A percentile compares a stretch with the other conserved stretches of the same genome.
These are phyloP conservation scores for Synchiropus splendidus DNA, from an alignment of 2,113 vertebrate species.

Conservation along the genomic window DNA sequence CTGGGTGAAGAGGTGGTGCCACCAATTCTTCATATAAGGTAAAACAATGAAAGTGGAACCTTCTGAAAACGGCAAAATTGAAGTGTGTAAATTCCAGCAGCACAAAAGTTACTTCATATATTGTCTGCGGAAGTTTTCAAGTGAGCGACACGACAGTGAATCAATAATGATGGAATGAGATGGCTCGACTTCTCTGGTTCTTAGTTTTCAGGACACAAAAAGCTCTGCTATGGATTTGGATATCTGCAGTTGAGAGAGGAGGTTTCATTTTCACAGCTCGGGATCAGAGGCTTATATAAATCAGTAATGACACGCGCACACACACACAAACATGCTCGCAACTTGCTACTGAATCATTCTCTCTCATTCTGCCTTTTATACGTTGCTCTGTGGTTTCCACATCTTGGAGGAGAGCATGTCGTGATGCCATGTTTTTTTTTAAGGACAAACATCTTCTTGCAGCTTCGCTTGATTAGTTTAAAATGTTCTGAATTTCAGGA, in stretches of 20 bases:
- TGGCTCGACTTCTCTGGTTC: too few species aligned
- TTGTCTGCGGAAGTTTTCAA: too few species aligned
- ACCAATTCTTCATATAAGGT: too few species aligned
- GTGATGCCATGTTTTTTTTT: conserved; percentile 8
- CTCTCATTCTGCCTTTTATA: conserved; percentile 14
- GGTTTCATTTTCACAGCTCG: conserved; percentile 13
- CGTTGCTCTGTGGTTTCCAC: conserved; percentile 7
- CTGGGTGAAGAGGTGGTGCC: too few species aligned
- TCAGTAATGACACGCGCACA: conserved; percentile 22
- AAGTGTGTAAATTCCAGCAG: too few species aligned
- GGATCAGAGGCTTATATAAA: conserved; percentile 34
- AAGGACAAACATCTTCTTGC: conserved; percentile 5
- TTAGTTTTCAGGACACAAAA: neutral
- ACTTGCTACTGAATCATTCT: conserved; percentile 18
- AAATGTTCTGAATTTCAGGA: neutral
- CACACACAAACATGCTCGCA: conserved; percentile 7
- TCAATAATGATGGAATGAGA: too few species aligned
- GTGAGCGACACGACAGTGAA: too few species aligned
- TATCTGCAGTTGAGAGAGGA: conserved; percentile 16
- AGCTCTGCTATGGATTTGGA: conserved; percentile 30
- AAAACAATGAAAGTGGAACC: too few species aligned
- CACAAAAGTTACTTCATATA: too few species aligned
- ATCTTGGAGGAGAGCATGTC: conserved; percentile 4
- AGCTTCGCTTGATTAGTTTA: conserved; percentile 5
- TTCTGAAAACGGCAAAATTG: too few species aligned